Percentiles rank a stretch among this genome's conserved stretches.
Evolutionary conservation across 2,888 invertebrate genomes (phyloP).

Genomic region (Temnothorax unifasciatus): DNA sequence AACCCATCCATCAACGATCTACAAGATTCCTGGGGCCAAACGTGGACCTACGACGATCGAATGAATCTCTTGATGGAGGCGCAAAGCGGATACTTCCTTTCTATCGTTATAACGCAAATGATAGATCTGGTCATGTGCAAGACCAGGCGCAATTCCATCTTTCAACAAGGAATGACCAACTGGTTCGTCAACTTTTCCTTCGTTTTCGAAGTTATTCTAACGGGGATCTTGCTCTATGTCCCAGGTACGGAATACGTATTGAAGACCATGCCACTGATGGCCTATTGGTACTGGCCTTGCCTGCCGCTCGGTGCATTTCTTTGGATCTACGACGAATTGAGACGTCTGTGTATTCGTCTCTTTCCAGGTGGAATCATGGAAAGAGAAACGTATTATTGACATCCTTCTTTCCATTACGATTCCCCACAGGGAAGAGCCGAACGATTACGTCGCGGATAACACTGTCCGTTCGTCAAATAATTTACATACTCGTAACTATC

Average conservation of each 20-base stretch:
- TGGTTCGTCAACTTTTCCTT: slow-evolving; percentile 90
- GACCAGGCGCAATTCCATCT: slow-evolving; percentile 91
- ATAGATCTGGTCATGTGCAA: slow-evolving; percentile 92
- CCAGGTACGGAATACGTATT: slow-evolving; percentile 90
- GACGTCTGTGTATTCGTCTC: slow-evolving; percentile 90
- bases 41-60: slow-evolving; percentile 91
- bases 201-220: slow-evolving; percentile 89
- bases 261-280: slow-evolving; percentile 86
- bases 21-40: slow-evolving; percentile 91
- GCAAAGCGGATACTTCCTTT: slow-evolving; percentile 91
- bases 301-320: slow-evolving; percentile 91
- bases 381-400: slow-evolving; percentile 83
- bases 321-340: slow-evolving; percentile 91
- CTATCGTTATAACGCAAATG: slow-evolving; percentile 91
- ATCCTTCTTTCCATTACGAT: no score
- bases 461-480: not conserved
- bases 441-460: not conserved
- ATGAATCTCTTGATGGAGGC: slow-evolving; percentile 90
- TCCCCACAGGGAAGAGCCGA: not conserved
- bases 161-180: slow-evolving; percentile 91
- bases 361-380: slow-evolving; percentile 90
- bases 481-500: not conserved
- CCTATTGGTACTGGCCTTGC: slow-evolving; percentile 91
- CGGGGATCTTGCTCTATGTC: slow-evolving; percentile 89
- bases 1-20: slow-evolving; percentile 90